Evolutionary conservation across 92 coral and sea anemone genomes (phyloP), one percentile per base, ranked within the genome.

Genomic region (Bergia puertoricense): DNA sequence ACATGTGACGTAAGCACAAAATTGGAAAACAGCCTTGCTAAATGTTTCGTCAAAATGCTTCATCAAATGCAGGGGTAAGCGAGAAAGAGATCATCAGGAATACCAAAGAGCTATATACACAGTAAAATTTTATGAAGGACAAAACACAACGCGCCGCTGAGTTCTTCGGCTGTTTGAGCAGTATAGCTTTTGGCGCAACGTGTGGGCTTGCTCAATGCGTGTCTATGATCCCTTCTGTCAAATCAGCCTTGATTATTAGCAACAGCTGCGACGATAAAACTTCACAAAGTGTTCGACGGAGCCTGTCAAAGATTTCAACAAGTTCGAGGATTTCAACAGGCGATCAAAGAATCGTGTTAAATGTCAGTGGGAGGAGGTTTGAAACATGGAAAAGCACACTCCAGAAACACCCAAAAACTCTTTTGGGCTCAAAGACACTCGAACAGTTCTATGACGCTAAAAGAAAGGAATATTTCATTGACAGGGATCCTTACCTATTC

Each of bases 301-400:
- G 57, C 9, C 67, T 41, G 51, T 48, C 79, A 38, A 15, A 39
- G 22, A 20, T 44, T 43, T 30, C 87, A 71, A 13, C 45, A 50
- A 45, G 30, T 14, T 74, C 86, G 10, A 69, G 93, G 79, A 88
- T 81, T 10, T 80, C 93, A 30, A 83, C 88, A 45, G 95, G 76
- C 48, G 98, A 95, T 88, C 85, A 77, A 74, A 77, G 94, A 18
- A 77, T 95, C 6, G 89, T 91, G 22, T 85, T 97, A 51, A 97
- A 97, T 89, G 99, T 97, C 36, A 95, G 99, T 80, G 99, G 99
- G 6, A 88, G 94, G n/a, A 91, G 90, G 67, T 97, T 95, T 79
- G 92, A 95, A 87, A 97, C 99, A 45, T 95, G 99, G 99, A 89
- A 90, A 72, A 90, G 95, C 85, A 95, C 98, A 30, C 90, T 97